These are phyloP conservation scores for Drosophila parvula DNA, from an alignment of 1,140 invertebrate species.

Conservation along the genomic window DNA sequence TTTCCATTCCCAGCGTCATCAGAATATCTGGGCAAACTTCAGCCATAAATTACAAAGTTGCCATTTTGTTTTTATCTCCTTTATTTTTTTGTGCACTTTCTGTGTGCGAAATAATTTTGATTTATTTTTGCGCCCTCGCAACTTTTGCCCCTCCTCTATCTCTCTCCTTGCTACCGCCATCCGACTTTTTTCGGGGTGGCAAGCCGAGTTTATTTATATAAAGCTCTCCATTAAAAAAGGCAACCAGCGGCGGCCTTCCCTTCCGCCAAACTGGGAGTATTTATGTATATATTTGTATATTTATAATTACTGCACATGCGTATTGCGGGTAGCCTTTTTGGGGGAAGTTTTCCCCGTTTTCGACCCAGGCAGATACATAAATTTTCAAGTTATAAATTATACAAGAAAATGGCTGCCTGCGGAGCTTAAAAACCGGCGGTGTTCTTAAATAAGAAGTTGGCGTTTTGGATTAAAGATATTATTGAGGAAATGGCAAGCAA, in stretches of 20 bases:
- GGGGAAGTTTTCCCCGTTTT: constrained; percentile 60
- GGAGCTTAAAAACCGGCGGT: constrained; percentile 26
- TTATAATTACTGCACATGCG: constrained; percentile 83
- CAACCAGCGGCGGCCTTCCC: constrained; percentile 46
- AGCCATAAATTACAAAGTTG: constrained; percentile 83
- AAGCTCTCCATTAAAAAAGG: constrained; percentile 82
- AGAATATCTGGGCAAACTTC: constrained; percentile 72
- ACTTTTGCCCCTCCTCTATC: constrained; percentile 7
- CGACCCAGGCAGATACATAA: constrained; percentile 65
- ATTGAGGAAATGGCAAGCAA: background rate
- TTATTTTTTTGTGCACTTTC: constrained; percentile 56
- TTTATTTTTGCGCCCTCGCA: constrained; percentile 67
- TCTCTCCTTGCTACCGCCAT: background rate
- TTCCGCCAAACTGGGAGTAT: constrained; percentile 57
- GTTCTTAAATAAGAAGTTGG: constrained; percentile 18
- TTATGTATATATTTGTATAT: constrained; percentile 82
- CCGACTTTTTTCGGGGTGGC: constrained; percentile 53
- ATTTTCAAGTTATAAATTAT: constrained; percentile 83
- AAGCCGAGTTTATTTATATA: constrained; percentile 77
- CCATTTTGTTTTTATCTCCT: constrained; percentile 80
- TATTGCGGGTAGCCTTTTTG: constrained; percentile 65
- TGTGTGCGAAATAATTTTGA: constrained; percentile 83
- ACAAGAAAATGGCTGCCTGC: constrained; percentile 73
- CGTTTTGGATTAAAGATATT: constrained; percentile 25
- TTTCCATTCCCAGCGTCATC: background rate